Conservation (phyloP, 2,797 vertebrate species). For the Bovichtus diacanthus region DNA sequence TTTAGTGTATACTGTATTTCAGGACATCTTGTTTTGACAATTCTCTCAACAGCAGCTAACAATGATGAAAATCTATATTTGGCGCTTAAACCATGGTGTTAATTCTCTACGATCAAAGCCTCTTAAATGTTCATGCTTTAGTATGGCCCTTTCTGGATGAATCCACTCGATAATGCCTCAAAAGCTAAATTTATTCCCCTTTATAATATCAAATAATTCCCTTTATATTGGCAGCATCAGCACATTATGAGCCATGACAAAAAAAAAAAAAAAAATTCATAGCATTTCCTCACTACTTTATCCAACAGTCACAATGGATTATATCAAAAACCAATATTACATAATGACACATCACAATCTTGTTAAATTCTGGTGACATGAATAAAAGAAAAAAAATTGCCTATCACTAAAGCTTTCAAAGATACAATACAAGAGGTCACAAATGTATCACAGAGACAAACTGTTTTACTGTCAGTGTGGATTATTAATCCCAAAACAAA, state of each 20-base stretch:
- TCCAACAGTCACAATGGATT: conserved; percentile 71
- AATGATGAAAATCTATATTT: conserved; percentile 60
- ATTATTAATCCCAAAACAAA: conserved; percentile 48
- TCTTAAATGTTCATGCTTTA: conserved; percentile 65
- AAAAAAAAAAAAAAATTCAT: conserved; percentile 31
- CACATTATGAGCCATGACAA: conserved; percentile 64
- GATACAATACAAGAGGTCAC: conserved; percentile 71
- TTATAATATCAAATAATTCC: conserved; percentile 68
- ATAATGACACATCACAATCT: conserved; percentile 75
- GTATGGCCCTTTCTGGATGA: conserved; percentile 47
- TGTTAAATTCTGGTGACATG: conserved; percentile 68
- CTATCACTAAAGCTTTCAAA: conserved; percentile 68
- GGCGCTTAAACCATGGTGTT: conserved; percentile 69
- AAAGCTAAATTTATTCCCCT: conserved; percentile 30
- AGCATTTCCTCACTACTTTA: conserved; percentile 66
- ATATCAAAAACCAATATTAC: conserved; percentile 73
- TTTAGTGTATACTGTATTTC: conserved; percentile 58
- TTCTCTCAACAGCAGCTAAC: conserved; percentile 61
- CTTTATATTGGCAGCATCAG: conserved; percentile 79
- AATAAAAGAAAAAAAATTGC: conserved; percentile 45
- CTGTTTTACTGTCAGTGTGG: conserved; percentile 55
- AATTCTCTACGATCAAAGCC: conserved; percentile 72
- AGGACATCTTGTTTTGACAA: conserved; percentile 45
- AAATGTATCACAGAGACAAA: conserved; percentile 66
- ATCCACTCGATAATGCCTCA: conserved; percentile 54